Percentiles rank a stretch among this genome's conserved stretches.
phyloP scores from a whole-genome alignment of 2,797 vertebrate species.

The Eutrigla gurnardus region DNA sequence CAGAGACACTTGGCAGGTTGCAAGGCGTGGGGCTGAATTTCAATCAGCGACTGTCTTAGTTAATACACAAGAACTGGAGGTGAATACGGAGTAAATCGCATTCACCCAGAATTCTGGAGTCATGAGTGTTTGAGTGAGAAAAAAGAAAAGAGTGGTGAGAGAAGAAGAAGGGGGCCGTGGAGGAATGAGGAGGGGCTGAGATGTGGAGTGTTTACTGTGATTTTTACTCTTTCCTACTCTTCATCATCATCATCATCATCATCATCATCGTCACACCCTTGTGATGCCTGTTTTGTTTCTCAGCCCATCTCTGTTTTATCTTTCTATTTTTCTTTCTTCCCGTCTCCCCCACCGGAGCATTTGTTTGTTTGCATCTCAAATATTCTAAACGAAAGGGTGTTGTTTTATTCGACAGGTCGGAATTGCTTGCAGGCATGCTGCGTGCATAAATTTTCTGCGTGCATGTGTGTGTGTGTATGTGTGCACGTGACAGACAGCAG shows the following conservation, averaged over 20 bases:
- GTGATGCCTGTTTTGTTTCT: conserved; percentile 18
- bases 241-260: conserved; percentile 35
- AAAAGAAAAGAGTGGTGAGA: conserved; percentile 51
- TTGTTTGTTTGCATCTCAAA: conserved; percentile 77
- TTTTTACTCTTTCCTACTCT: conserved; percentile 10
- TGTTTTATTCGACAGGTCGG: conserved; percentile 73
- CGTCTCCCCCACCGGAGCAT: conserved; percentile 55
- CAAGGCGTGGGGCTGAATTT: conserved; percentile 64
- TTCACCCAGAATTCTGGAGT: conserved; percentile 50
- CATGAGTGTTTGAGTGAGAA: conserved; percentile 29
- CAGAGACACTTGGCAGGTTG: conserved; percentile 69
- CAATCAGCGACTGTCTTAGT: conserved; percentile 61
- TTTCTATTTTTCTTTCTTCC: not conserved
- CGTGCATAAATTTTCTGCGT: conserved; percentile 10
- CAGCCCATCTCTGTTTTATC: conserved; percentile 15
- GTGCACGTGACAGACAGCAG: conserved; percentile 48
- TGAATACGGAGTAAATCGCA: conserved; percentile 51
- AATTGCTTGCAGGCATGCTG: conserved; percentile 67
- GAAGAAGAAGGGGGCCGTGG: not conserved
- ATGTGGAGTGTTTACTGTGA: conserved; percentile 1
- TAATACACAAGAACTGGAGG: conserved; percentile 49
- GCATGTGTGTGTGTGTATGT: not conserved
- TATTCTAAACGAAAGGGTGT: conserved; percentile 72
- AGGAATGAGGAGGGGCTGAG: conserved; percentile 12
- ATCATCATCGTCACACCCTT: conserved; percentile 39